phyloP scores from a whole-genome alignment of 2,888 invertebrate genomes.

The Tipula helvola region DNA sequence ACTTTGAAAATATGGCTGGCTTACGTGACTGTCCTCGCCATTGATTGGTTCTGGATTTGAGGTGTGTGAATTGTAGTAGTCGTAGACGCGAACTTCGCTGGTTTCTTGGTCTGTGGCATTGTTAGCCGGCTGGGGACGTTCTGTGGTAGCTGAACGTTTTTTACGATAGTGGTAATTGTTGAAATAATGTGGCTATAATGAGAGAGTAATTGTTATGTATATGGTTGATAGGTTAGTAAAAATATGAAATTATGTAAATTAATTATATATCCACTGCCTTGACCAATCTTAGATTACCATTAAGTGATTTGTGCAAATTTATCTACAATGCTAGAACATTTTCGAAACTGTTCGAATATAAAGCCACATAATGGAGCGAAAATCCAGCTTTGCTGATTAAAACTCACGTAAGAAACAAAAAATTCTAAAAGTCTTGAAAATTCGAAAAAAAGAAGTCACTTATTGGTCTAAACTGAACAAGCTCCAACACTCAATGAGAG shows the following conservation, averaged over 20 bases:
- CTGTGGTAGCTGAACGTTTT: not conserved
- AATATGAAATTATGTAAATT: not conserved
- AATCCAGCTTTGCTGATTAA: too few species aligned
- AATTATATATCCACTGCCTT: not conserved
- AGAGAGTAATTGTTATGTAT: not conserved
- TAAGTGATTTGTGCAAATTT: not conserved
- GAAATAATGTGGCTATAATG: not conserved
- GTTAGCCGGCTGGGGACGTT: not conserved
- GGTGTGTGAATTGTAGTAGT: constrained; percentile 10
- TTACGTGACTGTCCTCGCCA: not conserved
- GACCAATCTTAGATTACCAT: not conserved
- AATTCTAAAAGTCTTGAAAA: too few species aligned
- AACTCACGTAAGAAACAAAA: too few species aligned
- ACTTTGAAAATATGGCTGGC: not conserved
- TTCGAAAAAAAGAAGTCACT: too few species aligned
- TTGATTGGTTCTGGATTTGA: not conserved
- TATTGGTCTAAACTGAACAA: too few species aligned
- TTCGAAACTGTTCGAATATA: too few species aligned
- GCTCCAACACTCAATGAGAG: too few species aligned
- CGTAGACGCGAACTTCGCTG: constrained; percentile 10
- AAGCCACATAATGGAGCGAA: too few species aligned
- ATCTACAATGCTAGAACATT: not conserved
- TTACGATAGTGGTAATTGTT: not conserved
- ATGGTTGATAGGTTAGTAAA: not conserved
- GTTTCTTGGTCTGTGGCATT: not conserved